Percentiles rank a stretch among this genome's conserved stretches.
These are phyloP conservation scores for Sebastiscus albofasciatus DNA, from an alignment of 2,797 vertebrate species.

Conservation along the genomic window DNA sequence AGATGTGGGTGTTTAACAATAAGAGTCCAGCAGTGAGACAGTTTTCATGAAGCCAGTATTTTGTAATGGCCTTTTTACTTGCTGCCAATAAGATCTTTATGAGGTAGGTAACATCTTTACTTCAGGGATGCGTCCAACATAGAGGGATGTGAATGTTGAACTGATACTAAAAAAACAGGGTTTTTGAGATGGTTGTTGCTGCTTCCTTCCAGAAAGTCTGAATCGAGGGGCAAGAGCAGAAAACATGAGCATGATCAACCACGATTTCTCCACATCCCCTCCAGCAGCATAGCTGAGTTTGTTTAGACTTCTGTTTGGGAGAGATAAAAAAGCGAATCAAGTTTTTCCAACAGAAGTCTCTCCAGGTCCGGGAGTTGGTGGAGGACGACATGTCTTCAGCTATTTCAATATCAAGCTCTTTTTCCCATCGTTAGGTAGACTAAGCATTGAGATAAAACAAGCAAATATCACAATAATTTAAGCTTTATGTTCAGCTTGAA, in stretches of 20 bases:
- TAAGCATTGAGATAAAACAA: not conserved
- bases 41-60: not conserved
- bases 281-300: not conserved
- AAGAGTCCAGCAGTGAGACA: not conserved
- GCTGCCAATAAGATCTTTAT: not conserved
- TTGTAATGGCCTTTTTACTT: not conserved
- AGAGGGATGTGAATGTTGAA: not conserved
- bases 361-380: not conserved
- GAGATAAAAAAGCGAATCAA: not conserved
- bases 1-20: not conserved
- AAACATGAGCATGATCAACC: not conserved
- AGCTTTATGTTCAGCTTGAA: not conserved
- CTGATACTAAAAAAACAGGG: not conserved
- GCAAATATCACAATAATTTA: not conserved
- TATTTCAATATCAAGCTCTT: not conserved
- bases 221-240: not conserved
- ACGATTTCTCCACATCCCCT: not conserved
- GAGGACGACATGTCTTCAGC: not conserved
- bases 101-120: not conserved
- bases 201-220: not conserved
- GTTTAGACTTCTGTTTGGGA: not conserved
- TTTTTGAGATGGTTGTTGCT: not conserved
- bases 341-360: not conserved
- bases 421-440: not conserved
- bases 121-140: not conserved